phyloP scores from a whole-genome alignment of 2,888 invertebrate genomes.

The Cheilosia impressa region DNA sequence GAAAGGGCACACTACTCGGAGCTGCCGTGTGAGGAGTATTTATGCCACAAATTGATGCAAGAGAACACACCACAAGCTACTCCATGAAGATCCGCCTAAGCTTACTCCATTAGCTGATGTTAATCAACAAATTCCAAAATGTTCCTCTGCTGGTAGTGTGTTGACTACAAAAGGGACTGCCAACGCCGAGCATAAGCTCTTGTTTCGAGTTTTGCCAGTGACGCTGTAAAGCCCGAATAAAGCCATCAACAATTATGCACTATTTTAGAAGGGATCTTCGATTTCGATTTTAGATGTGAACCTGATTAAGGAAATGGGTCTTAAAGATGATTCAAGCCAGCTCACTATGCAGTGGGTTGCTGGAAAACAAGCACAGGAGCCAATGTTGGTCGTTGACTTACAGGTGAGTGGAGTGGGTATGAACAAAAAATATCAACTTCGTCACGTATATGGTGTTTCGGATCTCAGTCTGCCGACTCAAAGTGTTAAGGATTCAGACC shows the following conservation, averaged over 20 bases:
- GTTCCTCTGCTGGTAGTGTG: not conserved
- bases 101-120: not conserved
- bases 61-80: not conserved
- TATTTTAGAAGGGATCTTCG: slow-evolving; percentile 66
- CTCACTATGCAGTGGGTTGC: slow-evolving; percentile 63
- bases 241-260: not conserved
- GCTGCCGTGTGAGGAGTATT: not conserved
- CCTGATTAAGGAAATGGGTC: slow-evolving; percentile 45
- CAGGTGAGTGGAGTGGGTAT: slow-evolving; percentile 36
- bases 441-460: slow-evolving; percentile 24
- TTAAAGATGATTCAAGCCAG: slow-evolving; percentile 35
- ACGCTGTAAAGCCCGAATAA: slow-evolving; percentile 38
- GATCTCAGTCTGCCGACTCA: slow-evolving; percentile 14
- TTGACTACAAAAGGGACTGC: not conserved
- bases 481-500: slow-evolving; percentile 14
- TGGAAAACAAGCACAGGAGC: slow-evolving; percentile 29
- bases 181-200: slow-evolving; percentile 14
- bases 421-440: slow-evolving; percentile 12
- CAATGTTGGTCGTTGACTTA: not conserved
- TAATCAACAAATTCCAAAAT: not conserved
- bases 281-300: slow-evolving; percentile 51
- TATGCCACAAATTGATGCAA: not conserved
- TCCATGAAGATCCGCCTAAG: no score
- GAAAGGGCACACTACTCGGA: no score
- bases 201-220: slow-evolving; percentile 62